Conservation (phyloP, 2,888 invertebrate species). For the Eristalis tenax region DNA sequence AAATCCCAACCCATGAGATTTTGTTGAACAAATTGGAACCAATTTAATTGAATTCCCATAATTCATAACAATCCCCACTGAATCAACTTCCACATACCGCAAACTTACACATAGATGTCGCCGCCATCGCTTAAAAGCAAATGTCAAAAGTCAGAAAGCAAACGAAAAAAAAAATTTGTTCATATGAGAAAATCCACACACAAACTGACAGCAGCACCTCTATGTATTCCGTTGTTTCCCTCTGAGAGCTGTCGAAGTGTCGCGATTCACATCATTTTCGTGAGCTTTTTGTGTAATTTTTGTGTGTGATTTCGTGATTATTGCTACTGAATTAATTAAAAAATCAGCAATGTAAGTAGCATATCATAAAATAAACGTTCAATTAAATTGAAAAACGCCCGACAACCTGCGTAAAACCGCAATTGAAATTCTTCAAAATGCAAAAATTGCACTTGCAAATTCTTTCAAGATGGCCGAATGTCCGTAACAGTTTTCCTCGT, state of each 20-base stretch:
- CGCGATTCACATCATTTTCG: slow-evolving; percentile 66
- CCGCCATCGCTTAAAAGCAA: neutral
- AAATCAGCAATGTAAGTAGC: slow-evolving; percentile 61
- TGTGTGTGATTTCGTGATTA: slow-evolving; percentile 59
- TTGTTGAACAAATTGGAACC: neutral
- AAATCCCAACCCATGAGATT: too few species aligned
- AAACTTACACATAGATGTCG: slow-evolving; percentile 24
- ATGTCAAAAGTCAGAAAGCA: neutral
- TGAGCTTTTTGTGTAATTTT: slow-evolving; percentile 49
- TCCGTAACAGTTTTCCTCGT: slow-evolving; percentile 77
- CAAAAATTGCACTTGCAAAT: slow-evolving; percentile 70
- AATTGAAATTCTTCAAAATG: slow-evolving; percentile 31
- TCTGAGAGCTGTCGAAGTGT: slow-evolving; percentile 60
- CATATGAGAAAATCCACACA: slow-evolving; percentile 40
- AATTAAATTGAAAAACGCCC: slow-evolving; percentile 8
- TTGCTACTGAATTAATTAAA: slow-evolving; percentile 56
- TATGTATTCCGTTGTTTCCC: slow-evolving; percentile 71
- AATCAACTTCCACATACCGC: neutral
- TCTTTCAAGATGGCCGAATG: slow-evolving; percentile 79
- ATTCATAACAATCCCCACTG: neutral
- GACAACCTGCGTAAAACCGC: neutral
- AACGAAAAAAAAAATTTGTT: neutral
- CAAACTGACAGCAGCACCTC: slow-evolving; percentile 69
- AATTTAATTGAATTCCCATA: neutral
- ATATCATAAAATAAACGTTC: slow-evolving; percentile 9